Evolutionary conservation across 2,113 vertebrate genomes (phyloP).

Genomic region (Hipposideros armiger): DNA sequence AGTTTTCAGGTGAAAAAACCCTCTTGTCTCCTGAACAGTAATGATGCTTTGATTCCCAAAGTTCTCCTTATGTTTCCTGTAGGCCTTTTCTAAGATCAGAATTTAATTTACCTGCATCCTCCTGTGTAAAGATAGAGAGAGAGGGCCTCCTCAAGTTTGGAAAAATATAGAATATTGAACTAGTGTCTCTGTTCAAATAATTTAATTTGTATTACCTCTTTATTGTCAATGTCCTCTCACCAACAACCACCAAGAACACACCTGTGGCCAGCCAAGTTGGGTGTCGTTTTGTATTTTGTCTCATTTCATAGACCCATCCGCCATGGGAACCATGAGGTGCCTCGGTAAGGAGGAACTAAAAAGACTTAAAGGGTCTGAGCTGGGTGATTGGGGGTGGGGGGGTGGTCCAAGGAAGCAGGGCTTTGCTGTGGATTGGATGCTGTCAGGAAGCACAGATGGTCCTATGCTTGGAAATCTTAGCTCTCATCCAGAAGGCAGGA

Average conservation of each 20-base stretch:
- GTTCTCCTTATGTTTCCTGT: not conserved
- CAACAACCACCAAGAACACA: not conserved
- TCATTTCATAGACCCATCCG: not conserved
- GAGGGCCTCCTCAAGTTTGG: not conserved
- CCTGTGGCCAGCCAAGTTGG: not conserved
- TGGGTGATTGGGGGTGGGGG: not conserved
- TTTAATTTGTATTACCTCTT: not conserved
- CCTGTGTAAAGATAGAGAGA: not conserved
- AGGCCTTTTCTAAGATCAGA: not conserved
- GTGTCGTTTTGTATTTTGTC: not conserved
- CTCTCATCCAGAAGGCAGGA: not conserved
- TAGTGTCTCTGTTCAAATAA: not conserved
- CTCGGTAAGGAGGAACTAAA: not conserved
- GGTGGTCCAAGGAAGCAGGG: not conserved
- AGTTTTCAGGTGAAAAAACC: not conserved
- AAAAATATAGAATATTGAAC: not conserved
- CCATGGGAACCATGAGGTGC: rapidly evolving
- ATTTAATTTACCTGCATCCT: not conserved
- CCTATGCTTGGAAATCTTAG: not conserved
- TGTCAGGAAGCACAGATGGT: not conserved
- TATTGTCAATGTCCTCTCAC: not conserved
- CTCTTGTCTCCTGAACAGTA: not conserved
- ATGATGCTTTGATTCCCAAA: not conserved
- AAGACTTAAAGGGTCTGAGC: not conserved
- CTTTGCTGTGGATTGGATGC: too few relatives aligned